Evolutionary conservation across 2,888 invertebrate species (phyloP).

Genomic region (Caenorhabditis angaria): DNA sequence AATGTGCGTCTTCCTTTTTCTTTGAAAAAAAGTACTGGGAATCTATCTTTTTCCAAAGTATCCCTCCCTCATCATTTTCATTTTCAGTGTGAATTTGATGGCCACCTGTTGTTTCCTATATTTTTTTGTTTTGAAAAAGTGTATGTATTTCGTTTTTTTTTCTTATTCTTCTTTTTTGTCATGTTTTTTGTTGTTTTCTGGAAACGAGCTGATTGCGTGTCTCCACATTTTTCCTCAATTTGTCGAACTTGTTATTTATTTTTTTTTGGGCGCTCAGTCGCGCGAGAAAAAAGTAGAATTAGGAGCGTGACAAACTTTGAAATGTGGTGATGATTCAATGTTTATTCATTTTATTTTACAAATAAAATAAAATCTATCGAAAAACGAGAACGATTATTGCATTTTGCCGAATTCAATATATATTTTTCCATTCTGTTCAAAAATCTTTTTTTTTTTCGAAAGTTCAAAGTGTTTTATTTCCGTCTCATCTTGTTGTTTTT

Average conservation of each 20-base stretch:
- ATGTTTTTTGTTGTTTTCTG: background rate
- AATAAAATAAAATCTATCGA: background rate
- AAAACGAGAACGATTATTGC: background rate
- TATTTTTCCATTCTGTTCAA: too few relatives aligned
- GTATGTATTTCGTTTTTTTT: background rate
- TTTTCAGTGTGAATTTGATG: background rate
- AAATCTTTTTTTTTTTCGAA: background rate
- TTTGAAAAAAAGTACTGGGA: too few relatives aligned
- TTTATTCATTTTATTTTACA: background rate
- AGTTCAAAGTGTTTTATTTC: too few relatives aligned
- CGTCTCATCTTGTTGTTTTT: background rate
- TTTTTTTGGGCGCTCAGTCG: too few relatives aligned
- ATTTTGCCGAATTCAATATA: background rate
- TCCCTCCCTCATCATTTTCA: too few relatives aligned
- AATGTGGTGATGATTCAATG: background rate
- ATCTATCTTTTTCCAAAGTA: too few relatives aligned
- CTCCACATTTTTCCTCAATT: background rate
- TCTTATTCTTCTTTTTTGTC: too few relatives aligned
- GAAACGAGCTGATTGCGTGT: conserved; percentile 3
- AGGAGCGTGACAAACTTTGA: background rate
- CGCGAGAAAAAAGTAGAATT: background rate
- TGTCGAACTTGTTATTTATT: background rate
- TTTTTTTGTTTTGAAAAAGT: background rate
- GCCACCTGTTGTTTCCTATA: background rate
- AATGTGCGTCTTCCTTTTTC: background rate